A percentile compares a stretch with the other conserved stretches of the same genome.
phyloP scores from a whole-genome alignment of 2,113 vertebrate genomes.

The Urocitellus parryii region DNA sequence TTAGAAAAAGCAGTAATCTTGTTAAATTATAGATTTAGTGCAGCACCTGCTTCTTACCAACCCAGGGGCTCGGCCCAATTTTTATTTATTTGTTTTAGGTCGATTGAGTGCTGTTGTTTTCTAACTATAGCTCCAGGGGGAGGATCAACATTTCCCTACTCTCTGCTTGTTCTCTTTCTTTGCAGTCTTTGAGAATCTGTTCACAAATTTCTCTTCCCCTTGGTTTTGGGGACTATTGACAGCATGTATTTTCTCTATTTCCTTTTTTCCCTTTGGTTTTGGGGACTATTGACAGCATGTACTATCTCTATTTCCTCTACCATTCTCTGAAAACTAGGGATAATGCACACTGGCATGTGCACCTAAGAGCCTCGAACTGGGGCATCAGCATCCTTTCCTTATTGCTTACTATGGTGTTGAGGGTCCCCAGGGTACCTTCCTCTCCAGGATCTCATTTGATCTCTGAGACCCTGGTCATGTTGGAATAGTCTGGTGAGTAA shows the following conservation, averaged over 20 bases:
- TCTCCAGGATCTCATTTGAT: neutral
- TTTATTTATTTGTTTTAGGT: neutral
- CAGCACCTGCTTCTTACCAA: constrained; percentile 55
- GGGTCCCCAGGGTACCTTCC: neutral
- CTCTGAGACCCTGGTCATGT: neutral
- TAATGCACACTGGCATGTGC: neutral
- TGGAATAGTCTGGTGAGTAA: neutral
- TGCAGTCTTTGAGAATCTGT: neutral
- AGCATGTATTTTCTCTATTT: neutral
- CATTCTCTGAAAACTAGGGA: neutral
- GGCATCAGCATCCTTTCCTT: neutral
- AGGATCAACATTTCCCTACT: neutral
- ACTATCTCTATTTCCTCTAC: neutral
- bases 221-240: neutral
- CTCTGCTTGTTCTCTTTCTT: neutral
- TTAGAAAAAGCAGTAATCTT: constrained; percentile 50
- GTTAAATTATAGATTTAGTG: constrained; percentile 39
- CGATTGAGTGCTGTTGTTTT: neutral
- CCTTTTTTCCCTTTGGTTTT: neutral
- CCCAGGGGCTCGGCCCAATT: neutral
- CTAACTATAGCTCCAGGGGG: neutral
- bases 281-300: neutral
- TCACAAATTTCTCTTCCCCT: neutral
- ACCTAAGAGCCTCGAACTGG: neutral
- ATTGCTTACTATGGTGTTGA: neutral